Evolutionary conservation across 2,888 invertebrate genomes (phyloP), one percentile per base, ranked within the genome.

Genomic region (Congeria kusceri): DNA sequence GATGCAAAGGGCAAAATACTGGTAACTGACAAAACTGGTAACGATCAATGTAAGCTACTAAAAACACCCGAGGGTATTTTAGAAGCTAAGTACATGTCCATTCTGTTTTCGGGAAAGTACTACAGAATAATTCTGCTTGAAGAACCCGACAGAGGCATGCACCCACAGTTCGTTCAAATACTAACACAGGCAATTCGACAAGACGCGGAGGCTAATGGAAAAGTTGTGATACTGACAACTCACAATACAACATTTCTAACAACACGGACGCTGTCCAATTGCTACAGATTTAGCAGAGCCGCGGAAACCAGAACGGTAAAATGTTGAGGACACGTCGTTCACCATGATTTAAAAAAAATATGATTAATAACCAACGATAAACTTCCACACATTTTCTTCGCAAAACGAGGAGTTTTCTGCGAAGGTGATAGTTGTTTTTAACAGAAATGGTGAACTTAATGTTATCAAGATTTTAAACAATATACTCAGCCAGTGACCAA

Each of bases 91-190:
- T 39, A 5, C 57, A 15, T 39, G 80, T 20, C 39, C 39, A 39
- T 39, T 15, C 23, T 83, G 9, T 53, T 83, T n/a, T 61, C 77
- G 7, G 18, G 66, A 15, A 66, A 56, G 27, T 4, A 29, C 1
- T 78, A 73, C 28, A 49, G 57, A 20, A 83, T 80, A 7, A 68
- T 83, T 15, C 32, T 59, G 46, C 59, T 76, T 5, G 83, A 83
- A 62, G 83, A 83, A 23, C 69, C 73, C 1, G 83, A 76, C 20
- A 68, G 66, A 46, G 80, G 83, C 13, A 83, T 83, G 83, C 83
- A 83, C 58, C 80, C 80, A 0, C 83, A 83, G 58, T 73, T 83
- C 64, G 61, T 78, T 11, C 78, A 77, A 28, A 61, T 72, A 27
- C 65, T 83, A 66, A 29, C 47, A 23, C 44, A 62, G n/a, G 20